phyloP scores from a whole-genome alignment of 2,888 invertebrate species.

The Apantesis nais region DNA sequence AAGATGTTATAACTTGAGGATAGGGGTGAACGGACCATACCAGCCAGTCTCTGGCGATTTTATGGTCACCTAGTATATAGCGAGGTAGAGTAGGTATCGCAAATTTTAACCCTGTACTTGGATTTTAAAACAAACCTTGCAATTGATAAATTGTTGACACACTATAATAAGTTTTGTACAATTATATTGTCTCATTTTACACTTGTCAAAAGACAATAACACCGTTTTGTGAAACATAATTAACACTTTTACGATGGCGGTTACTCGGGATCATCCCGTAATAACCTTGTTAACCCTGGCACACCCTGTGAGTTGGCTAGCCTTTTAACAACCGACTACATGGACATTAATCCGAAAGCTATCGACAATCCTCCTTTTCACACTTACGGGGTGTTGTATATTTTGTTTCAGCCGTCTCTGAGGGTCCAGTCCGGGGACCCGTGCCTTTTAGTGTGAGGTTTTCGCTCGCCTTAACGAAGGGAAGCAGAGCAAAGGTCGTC shows the following conservation, averaged over 20 bases:
- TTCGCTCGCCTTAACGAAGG: conserved; percentile 86
- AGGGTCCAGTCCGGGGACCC: conserved; percentile 78
- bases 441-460: conserved; percentile 85
- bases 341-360: conserved; percentile 85
- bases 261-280: conserved; percentile 83
- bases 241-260: conserved; percentile 84
- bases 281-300: conserved; percentile 86
- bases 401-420: conserved; percentile 76
- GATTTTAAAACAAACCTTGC: background rate
- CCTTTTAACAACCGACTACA: conserved; percentile 84
- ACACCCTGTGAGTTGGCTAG: conserved; percentile 79
- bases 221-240: conserved; percentile 79
- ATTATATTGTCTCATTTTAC: conserved; percentile 54
- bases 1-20: background rate
- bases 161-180: conserved; percentile 10
- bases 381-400: conserved; percentile 56
- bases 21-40: background rate
- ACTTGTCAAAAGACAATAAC: conserved; percentile 68
- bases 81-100: background rate
- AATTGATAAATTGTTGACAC: background rate
- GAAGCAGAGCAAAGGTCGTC: conserved; percentile 86
- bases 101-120: background rate
- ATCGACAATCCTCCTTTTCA: conserved; percentile 79
- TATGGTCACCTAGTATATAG: background rate
- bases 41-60: background rate